phyloP scores from a whole-genome alignment of 2,113 vertebrate genomes.

The Perca flavescens region DNA sequence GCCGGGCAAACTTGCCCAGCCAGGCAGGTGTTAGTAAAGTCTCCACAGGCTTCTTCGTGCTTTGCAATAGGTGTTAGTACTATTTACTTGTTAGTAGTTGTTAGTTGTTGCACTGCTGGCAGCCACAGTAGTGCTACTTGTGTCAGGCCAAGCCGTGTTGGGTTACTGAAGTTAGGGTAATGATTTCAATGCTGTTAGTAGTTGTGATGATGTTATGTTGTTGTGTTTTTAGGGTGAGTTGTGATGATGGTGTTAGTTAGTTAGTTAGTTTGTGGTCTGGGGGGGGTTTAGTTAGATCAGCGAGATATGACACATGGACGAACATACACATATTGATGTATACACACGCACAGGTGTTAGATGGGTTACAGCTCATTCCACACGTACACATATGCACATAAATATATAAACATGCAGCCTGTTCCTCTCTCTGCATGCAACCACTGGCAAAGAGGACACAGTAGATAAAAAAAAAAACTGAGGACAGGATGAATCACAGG shows the following conservation, averaged over 20 bases:
- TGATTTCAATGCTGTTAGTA: slow-evolving; percentile 77
- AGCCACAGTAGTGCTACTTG: slow-evolving; percentile 64
- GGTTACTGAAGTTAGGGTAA: slow-evolving; percentile 71
- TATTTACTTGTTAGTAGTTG: slow-evolving; percentile 74
- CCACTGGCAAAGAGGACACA: slow-evolving; percentile 68
- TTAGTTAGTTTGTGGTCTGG: slow-evolving; percentile 66
- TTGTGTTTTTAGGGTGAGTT: slow-evolving; percentile 72
- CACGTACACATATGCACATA: slow-evolving; percentile 32
- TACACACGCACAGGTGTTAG: slow-evolving; percentile 70
- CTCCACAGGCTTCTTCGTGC: slow-evolving; percentile 71
- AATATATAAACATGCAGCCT: slow-evolving; percentile 68
- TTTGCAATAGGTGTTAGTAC: slow-evolving; percentile 69
- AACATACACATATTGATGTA: slow-evolving; percentile 54
- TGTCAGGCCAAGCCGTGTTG: slow-evolving; percentile 72
- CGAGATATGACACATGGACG: slow-evolving; percentile 66
- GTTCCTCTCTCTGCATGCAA: slow-evolving; percentile 76
- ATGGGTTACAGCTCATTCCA: slow-evolving; percentile 74
- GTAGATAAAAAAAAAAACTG: slow-evolving; percentile 49
- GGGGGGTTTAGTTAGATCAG: slow-evolving; percentile 75
- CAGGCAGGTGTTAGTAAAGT: slow-evolving; percentile 73
- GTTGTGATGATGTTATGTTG: slow-evolving; percentile 70
- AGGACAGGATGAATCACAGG: slow-evolving; percentile 72
- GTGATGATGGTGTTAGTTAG: slow-evolving; percentile 78
- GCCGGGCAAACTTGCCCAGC: slow-evolving; percentile 61
- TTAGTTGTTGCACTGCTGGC: slow-evolving; percentile 71